These are phyloP conservation scores for Oscarella lobularis DNA, from an alignment of 37 sponge, comb jelly and placozoan genomes.

Conservation along the genomic window DNA sequence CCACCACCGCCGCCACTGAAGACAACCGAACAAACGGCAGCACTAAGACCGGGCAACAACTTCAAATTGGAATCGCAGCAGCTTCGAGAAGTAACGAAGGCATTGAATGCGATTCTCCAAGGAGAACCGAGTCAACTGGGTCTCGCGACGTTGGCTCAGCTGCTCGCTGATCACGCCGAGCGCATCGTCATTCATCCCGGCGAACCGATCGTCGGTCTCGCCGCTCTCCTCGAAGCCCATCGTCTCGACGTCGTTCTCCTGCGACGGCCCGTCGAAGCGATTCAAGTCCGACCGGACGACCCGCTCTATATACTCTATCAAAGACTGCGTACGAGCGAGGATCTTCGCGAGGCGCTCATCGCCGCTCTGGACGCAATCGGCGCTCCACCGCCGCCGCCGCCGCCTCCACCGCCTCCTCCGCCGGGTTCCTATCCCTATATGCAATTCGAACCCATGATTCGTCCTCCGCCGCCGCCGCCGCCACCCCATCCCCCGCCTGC, in stretches of 20 bases:
- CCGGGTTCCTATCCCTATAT: not conserved
- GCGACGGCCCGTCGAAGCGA: not conserved
- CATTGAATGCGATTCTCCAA: not conserved
- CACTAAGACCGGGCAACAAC: too few species aligned
- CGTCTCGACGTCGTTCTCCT: not conserved
- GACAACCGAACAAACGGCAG: too few species aligned
- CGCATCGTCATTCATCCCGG: not conserved
- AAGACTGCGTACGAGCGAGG: not conserved
- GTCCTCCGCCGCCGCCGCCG: not conserved
- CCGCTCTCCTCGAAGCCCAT: not conserved
- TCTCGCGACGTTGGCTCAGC: not conserved
- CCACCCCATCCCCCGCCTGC: not conserved
- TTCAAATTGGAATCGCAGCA: too few species aligned
- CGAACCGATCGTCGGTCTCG: not conserved
- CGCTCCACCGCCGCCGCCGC: constrained; percentile 8
- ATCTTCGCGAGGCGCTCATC: not conserved
- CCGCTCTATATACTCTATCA: not conserved
- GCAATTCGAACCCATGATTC: too few species aligned
- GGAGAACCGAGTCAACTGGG: not conserved
- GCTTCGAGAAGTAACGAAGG: not conserved
- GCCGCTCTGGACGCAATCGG: not conserved
- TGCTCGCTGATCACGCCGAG: not conserved
- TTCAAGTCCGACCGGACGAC: not conserved
- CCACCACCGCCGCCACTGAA: too few species aligned
- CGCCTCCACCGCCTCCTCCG: not conserved